Evolutionary conservation across 2,888 invertebrate species (phyloP).

Genomic region (Sympetrum striolatum): DNA sequence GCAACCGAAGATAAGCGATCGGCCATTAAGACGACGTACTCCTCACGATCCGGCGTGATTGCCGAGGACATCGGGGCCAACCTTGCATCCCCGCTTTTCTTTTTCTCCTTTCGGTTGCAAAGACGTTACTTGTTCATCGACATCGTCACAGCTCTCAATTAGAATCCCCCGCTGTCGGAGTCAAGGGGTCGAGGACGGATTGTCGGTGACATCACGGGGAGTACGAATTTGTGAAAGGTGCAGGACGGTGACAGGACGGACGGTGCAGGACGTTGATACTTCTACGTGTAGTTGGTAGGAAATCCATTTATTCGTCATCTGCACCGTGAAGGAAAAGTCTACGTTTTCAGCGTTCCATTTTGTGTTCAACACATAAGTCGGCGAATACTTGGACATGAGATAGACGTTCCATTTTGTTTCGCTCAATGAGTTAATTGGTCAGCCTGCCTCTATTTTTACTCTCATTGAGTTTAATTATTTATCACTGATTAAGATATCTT

Average conservation of each 20-base stretch:
- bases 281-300: no score
- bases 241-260: background rate
- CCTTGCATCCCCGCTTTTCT: background rate
- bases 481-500: no score
- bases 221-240: background rate
- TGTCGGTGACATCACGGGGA: background rate
- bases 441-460: no score
- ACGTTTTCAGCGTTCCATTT: no score
- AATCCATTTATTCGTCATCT: no score
- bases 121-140: background rate
- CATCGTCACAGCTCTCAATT: background rate
- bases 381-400: no score
- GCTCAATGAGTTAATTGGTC: no score
- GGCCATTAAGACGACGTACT: background rate
- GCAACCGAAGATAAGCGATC: background rate
- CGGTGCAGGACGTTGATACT: background rate
- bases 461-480: no score
- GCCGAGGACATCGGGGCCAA: background rate
- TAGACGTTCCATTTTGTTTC: no score
- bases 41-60: background rate
- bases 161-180: background rate
- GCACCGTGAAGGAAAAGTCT: no score
- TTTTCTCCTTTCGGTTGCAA: background rate
- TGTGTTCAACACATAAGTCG: no score
- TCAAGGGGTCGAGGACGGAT: conserved; percentile 25